Conservation (phyloP, 2,113 vertebrate species). For the Tretioscincus oriximinensis region DNA sequence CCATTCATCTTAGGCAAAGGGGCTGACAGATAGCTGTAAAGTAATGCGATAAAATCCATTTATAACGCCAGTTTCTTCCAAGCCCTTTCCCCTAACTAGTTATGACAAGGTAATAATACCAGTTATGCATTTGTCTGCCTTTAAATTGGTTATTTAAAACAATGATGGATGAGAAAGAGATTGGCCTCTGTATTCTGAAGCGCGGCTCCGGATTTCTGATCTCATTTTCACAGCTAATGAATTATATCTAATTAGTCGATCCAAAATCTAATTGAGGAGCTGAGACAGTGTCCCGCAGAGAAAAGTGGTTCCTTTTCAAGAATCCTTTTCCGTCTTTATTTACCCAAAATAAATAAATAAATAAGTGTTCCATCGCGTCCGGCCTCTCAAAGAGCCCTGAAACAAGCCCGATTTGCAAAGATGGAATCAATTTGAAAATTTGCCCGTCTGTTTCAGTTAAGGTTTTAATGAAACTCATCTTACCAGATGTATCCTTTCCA, state of each 20-base stretch:
- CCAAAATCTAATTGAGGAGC: conserved; percentile 94
- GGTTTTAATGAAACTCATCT: conserved; percentile 64
- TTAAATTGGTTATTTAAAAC: conserved; percentile 99
- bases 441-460: conserved; percentile 53
- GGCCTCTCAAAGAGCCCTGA: conserved; percentile 28
- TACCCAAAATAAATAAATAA: conserved; percentile 31
- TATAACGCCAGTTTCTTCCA: conserved; percentile 84
- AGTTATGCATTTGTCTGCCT: conserved; percentile 89
- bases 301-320: conserved; percentile 40
- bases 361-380: conserved; percentile 34
- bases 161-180: conserved; percentile 96
- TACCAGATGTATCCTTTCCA: conserved; percentile 62
- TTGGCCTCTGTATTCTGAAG: conserved; percentile 83
- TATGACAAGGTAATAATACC: conserved; percentile 99
- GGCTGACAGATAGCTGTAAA: conserved; percentile 92
- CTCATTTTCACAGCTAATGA: conserved; percentile 96
- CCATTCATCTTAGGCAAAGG: conserved; percentile 96
- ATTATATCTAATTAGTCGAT: conserved; percentile 98
- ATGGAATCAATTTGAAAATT: conserved; percentile 61
- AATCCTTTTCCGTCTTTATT: conserved; percentile 46
- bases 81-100: conserved; percentile 93
- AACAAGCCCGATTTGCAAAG: conserved; percentile 30
- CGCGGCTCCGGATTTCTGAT: conserved; percentile 94
- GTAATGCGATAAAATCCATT: conserved; percentile 98
- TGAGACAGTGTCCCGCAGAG: conserved; percentile 86